A percentile compares a stretch with the other conserved stretches of the same genome.
These are phyloP conservation scores for Calyptommatus sinebrachiatus DNA, from an alignment of 2,113 vertebrate genomes.

Conservation along the genomic window DNA sequence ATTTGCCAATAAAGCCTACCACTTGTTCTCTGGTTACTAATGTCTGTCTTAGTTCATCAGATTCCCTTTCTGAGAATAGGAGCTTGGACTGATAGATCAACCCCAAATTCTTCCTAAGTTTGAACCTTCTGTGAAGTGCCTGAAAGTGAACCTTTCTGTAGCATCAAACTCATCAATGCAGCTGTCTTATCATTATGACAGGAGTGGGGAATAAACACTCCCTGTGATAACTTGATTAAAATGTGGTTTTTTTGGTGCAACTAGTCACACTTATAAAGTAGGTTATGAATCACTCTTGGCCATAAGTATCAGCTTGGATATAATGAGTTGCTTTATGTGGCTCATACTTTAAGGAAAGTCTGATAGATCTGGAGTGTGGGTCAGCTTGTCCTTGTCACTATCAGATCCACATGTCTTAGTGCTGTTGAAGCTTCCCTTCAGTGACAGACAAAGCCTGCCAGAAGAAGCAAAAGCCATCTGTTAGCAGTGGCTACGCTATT, in stretches of 20 bases:
- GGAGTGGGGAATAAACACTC: neutral
- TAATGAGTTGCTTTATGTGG: neutral
- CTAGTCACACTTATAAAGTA: slow-evolving; percentile 1
- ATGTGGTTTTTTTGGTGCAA: neutral
- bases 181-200: too few species aligned
- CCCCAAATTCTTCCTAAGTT: neutral
- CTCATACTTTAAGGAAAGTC: neutral
- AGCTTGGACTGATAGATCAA: too few species aligned
- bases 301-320: neutral
- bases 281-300: neutral
- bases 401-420: neutral
- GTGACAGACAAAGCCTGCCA: too few species aligned
- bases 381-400: neutral
- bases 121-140: neutral
- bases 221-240: neutral
- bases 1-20: too few species aligned
- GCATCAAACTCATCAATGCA: neutral
- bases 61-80: too few species aligned
- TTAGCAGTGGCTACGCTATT: neutral
- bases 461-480: neutral
- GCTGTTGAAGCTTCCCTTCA: neutral
- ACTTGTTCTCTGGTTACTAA: too few species aligned
- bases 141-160: neutral
- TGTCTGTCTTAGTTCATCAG: too few species aligned
- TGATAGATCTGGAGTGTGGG: neutral